phyloP scores from a whole-genome alignment of 2,888 invertebrate species.

The Micropterix aruncella region DNA sequence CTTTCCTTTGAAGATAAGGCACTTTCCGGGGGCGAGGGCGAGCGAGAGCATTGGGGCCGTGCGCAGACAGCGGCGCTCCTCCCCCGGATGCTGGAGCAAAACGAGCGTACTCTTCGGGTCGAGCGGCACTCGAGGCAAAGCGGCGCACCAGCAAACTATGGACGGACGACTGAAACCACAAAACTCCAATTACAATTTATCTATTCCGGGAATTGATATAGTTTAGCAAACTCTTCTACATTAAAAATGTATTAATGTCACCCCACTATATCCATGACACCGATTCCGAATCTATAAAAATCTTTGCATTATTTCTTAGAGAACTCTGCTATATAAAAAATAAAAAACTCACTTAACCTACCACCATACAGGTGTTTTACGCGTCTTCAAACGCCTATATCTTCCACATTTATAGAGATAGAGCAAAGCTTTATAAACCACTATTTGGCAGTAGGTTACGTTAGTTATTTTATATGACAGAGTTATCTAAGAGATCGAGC shows the following conservation, averaged over 20 bases:
- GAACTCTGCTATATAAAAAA: neutral
- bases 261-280: too few relatives aligned
- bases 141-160: constrained; percentile 84
- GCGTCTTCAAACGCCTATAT: too few relatives aligned
- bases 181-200: constrained; percentile 5
- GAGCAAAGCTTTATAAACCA: too few relatives aligned
- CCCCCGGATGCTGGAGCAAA: constrained; percentile 85
- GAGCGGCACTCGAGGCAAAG: constrained; percentile 57
- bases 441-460: too few relatives aligned
- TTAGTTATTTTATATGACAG: too few relatives aligned
- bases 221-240: too few relatives aligned
- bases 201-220: neutral
- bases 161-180: constrained; percentile 53
- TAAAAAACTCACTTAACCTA: neutral
- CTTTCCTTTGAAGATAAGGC: constrained; percentile 69
- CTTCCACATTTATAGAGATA: too few relatives aligned
- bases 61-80: constrained; percentile 76
- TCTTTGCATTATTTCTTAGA: neutral
- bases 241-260: too few relatives aligned
- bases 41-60: constrained; percentile 83
- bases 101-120: constrained; percentile 57
- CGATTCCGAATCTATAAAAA: too few relatives aligned
- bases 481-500: too few relatives aligned
- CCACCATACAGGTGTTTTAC: neutral
- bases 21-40: constrained; percentile 59